Evolutionary conservation across 2,113 vertebrate species (phyloP), one percentile per base, ranked within the genome.

Genomic region (Pteronura brasiliensis): DNA sequence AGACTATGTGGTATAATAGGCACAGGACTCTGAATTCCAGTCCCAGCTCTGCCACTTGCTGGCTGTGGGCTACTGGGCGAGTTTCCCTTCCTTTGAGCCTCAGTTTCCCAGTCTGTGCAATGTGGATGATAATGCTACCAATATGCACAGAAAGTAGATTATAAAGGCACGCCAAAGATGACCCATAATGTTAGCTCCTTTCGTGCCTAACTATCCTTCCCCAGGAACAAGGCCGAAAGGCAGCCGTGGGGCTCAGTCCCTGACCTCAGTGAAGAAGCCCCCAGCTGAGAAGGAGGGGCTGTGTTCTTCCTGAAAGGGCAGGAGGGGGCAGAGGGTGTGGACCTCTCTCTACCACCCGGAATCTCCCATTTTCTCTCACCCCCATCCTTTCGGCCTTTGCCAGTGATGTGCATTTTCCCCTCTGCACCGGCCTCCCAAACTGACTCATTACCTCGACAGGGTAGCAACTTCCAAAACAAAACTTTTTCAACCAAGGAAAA

Each of bases 381-480:
- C 97, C 77, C 76, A 91, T 97, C 59, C 71, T 67, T 91, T 83
- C 80, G 89, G 97, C 93, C 74, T 97, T 88, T 96, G 96, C 93
- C 90, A 90, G 34, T 98, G 97, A 98, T 97, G 97, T 97, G 88
- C 97, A 98, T 98, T 98, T 98, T 98, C 97, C 98, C 82, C 71
- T 98, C 93, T 95, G 83, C 52, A 87, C 97, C 27, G 7, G 87
- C 96, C 97, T 98, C 97, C 97, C 97, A 96, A 95, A 98, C 98
- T 98, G 98, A 98, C 97, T 98, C 98, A 98, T 97, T 97, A 97
- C 97, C 97, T 98, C 81, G 90, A 98, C 98, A 98, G 98, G 97
- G 95, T 98, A 98, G 98, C 98, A 98, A 98, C 98, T 98, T 98
- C 97, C 98, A 98, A 98, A 98, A 98, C 98, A 98, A 98, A 98